phyloP scores from a whole-genome alignment of 2,888 invertebrate species.

The Blera fallax region DNA sequence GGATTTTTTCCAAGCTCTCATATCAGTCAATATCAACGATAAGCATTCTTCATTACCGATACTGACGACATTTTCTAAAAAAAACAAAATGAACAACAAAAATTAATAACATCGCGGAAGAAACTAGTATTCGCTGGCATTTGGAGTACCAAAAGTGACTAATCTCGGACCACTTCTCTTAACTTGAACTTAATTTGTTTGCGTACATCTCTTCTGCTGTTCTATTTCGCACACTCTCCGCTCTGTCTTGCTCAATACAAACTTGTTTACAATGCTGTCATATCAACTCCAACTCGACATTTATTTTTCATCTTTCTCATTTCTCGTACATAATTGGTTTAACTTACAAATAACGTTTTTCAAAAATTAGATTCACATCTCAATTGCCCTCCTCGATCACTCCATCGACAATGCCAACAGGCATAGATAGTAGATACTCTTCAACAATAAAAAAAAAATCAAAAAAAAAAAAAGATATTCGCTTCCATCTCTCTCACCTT shows the following conservation, averaged over 20 bases:
- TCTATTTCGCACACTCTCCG: background rate
- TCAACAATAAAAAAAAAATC: background rate
- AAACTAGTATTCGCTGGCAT: background rate
- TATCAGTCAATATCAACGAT: background rate
- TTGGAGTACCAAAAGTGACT: slow-evolving; percentile 10
- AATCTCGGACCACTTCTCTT: slow-evolving; percentile 36
- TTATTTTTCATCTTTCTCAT: background rate
- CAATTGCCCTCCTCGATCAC: slow-evolving; percentile 55
- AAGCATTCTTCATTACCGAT: background rate
- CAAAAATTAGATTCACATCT: slow-evolving; percentile 43
- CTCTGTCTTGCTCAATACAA: background rate
- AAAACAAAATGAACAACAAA: too few species aligned
- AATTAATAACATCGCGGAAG: too few species aligned
- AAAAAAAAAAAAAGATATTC: background rate
- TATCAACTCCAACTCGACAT: slow-evolving; percentile 4
- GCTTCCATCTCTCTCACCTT: slow-evolving; percentile 28
- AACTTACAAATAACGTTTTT: slow-evolving; percentile 46
- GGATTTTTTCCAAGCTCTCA: too few species aligned
- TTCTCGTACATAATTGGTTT: slow-evolving; percentile 35
- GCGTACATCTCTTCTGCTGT: background rate
- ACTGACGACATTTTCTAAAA: background rate
- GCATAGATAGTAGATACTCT: slow-evolving; percentile 19
- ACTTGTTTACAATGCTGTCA: slow-evolving; percentile 31
- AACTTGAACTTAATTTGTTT: slow-evolving; percentile 6
- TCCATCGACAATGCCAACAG: slow-evolving; percentile 15